Conservation (phyloP, 2,888 invertebrate species). For the Drosophila vallismaia region DNA sequence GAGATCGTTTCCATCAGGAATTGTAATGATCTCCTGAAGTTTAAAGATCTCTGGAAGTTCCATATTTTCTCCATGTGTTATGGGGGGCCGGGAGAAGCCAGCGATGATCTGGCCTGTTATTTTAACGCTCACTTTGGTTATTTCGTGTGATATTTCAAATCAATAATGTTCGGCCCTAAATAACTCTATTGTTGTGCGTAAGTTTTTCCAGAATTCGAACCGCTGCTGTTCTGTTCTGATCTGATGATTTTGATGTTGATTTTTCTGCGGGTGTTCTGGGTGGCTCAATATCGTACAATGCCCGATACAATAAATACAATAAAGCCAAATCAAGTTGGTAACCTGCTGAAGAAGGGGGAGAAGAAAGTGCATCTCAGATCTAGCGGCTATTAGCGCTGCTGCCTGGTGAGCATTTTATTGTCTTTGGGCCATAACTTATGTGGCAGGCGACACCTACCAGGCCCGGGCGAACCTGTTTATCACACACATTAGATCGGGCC, state of each 20-base stretch:
- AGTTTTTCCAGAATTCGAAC: conserved; percentile 71
- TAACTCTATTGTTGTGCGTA: conserved; percentile 79
- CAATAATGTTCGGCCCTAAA: conserved; percentile 73
- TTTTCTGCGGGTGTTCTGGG: conserved; percentile 68
- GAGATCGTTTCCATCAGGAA: no score
- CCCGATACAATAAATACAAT: conserved; percentile 23
- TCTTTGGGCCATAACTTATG: conserved; percentile 78
- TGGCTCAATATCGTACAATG: conserved; percentile 50
- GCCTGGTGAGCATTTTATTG: conserved; percentile 81
- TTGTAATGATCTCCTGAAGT: background rate
- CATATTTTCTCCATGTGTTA: background rate
- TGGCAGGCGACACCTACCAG: conserved; percentile 66
- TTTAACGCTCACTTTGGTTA: conserved; percentile 63
- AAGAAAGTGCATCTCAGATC: conserved; percentile 45
- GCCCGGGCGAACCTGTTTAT: conserved; percentile 71
- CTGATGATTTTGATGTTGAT: conserved; percentile 4
- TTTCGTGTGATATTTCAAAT: conserved; percentile 75
- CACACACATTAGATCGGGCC: conserved; percentile 73
- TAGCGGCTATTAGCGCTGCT: conserved; percentile 76
- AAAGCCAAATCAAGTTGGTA: conserved; percentile 42
- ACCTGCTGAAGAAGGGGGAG: background rate
- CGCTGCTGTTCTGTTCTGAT: conserved; percentile 20
- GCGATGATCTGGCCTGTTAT: conserved; percentile 67
- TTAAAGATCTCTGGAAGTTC: background rate
- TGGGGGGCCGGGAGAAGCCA: conserved; percentile 36